Conservation (phyloP, 2,113 vertebrate genomes). For the Rattus rattus region DNA sequence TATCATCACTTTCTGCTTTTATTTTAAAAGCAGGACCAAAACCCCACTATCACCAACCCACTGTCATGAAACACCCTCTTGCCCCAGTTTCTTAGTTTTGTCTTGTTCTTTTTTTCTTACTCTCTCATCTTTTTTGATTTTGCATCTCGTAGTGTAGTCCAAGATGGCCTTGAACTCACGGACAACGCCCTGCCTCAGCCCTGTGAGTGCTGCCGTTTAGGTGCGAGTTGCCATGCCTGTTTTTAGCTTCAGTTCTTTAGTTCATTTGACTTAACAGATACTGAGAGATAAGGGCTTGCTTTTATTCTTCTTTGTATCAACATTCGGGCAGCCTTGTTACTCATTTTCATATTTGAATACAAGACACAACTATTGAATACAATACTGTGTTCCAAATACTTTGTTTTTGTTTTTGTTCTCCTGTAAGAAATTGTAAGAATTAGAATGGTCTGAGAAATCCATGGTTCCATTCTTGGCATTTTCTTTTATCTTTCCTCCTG, state of each 20-base stretch:
- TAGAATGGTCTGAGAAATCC: neutral
- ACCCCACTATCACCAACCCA: neutral
- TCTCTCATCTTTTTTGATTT: neutral
- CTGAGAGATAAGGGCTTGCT: neutral
- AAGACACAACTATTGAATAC: neutral
- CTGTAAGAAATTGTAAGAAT: neutral
- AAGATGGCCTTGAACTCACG: neutral
- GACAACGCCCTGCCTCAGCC: neutral
- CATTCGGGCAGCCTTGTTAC: neutral
- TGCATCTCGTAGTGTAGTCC: neutral
- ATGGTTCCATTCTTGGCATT: neutral
- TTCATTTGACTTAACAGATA: neutral
- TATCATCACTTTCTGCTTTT: neutral
- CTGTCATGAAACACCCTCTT: neutral
- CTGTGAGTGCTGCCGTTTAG: neutral
- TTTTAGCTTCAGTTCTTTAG: neutral
- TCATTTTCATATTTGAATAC: conserved; percentile 25
- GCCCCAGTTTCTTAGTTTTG: neutral
- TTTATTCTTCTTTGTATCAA: neutral
- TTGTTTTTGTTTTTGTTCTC: neutral
- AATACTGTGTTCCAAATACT: conserved; percentile 15
- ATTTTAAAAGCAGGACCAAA: neutral
- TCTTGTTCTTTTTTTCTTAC: neutral
- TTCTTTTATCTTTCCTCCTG: conserved; percentile 8
- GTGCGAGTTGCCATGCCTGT: neutral